phyloP scores from a whole-genome alignment of 2,888 invertebrate genomes.

The Drosophila longiperda region DNA sequence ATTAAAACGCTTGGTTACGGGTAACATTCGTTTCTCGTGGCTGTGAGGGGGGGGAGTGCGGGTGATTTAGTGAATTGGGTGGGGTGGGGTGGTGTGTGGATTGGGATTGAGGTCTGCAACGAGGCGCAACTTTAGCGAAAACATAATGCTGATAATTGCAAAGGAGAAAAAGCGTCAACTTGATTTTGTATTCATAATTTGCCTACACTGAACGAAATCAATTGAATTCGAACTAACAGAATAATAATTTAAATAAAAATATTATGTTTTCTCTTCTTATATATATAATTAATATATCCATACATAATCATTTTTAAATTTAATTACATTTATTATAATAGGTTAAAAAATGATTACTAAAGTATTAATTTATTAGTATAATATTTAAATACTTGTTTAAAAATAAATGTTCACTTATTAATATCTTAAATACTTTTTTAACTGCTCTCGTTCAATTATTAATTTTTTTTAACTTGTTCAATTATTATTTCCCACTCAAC shows the following conservation, averaged over 20 bases:
- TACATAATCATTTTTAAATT: background rate
- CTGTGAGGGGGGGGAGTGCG: background rate
- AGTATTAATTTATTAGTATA: too few relatives aligned
- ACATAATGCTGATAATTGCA: constrained; percentile 79
- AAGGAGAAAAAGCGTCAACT: constrained; percentile 65
- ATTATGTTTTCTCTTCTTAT: background rate
- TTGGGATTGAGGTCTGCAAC: constrained; percentile 6
- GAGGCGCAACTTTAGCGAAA: constrained; percentile 67
- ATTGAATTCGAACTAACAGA: background rate
- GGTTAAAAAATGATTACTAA: too few relatives aligned
- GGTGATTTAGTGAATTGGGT: background rate
- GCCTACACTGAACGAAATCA: constrained; percentile 38
- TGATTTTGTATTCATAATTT: constrained; percentile 69
- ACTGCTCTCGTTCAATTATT: background rate
- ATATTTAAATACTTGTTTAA: background rate
- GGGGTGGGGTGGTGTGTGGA: background rate
- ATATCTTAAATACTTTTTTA: background rate
- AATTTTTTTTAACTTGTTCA: background rate
- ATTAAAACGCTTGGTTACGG: constrained; percentile 62
- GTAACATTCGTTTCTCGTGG: background rate
- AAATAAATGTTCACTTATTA: background rate
- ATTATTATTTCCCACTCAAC: background rate
- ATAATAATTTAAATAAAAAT: background rate
- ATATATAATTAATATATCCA: background rate
- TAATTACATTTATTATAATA: background rate